Conservation (phyloP, 2,888 invertebrate species). For the Herminia tarsipennalis region DNA sequence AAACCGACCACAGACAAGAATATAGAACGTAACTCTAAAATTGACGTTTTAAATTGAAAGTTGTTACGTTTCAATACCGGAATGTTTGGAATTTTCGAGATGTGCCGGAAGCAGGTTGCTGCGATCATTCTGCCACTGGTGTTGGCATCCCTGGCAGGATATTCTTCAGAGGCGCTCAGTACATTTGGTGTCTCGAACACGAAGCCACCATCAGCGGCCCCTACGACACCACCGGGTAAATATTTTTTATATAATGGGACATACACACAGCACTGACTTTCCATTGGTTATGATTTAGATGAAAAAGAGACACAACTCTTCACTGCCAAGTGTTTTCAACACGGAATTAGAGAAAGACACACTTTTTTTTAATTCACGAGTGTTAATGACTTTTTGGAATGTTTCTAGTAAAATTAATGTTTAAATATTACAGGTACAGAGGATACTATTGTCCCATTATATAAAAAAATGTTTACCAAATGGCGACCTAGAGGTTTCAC, state of each 20-base stretch:
- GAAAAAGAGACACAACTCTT: slow-evolving; percentile 20
- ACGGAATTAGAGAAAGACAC: slow-evolving; percentile 20
- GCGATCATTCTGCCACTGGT: slow-evolving; percentile 64
- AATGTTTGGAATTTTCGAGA: slow-evolving; percentile 64
- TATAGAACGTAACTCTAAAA: slow-evolving; percentile 28
- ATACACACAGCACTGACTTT: slow-evolving; percentile 42
- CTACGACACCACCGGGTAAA: slow-evolving; percentile 86
- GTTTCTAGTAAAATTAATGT: slow-evolving; percentile 26
- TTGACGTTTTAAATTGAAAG: slow-evolving; percentile 14
- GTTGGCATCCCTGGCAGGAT: slow-evolving; percentile 69
- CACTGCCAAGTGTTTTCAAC: slow-evolving; percentile 24
- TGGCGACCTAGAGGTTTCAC: slow-evolving; percentile 7
- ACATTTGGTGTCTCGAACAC: slow-evolving; percentile 89
- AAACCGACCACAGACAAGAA: slow-evolving; percentile 31
- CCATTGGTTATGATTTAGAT: slow-evolving; percentile 24
- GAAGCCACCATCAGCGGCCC: slow-evolving; percentile 82
- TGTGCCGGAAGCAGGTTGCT: slow-evolving; percentile 69
- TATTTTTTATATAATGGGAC: slow-evolving; percentile 72
- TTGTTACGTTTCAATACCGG: slow-evolving; percentile 28
- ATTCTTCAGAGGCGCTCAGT: slow-evolving; percentile 87
- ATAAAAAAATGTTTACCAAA: slow-evolving; percentile 48
- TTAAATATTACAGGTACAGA: slow-evolving; percentile 37
- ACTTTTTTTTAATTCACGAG: slow-evolving; percentile 23
- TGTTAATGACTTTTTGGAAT: slow-evolving; percentile 26
- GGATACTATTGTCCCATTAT: slow-evolving; percentile 49